Percentiles rank a stretch among this genome's conserved stretches.
Evolutionary conservation across 2,113 vertebrate species (phyloP).

Genomic region (Jaculus jaculus): DNA sequence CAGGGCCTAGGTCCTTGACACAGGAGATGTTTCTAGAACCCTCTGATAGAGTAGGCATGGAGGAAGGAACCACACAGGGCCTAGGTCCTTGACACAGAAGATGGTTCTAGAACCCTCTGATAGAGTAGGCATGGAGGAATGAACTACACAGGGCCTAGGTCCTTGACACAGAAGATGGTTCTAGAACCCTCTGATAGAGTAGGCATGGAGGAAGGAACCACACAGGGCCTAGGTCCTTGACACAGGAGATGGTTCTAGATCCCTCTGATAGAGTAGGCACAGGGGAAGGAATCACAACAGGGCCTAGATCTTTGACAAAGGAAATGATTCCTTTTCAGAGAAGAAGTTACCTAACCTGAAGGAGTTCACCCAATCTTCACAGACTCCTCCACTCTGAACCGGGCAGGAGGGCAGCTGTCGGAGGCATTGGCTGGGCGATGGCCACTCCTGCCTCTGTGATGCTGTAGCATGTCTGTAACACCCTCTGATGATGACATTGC

Average conservation of each 20-base stretch:
- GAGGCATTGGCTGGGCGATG: not conserved
- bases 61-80: not conserved
- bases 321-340: not conserved
- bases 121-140: not conserved
- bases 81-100: not conserved
- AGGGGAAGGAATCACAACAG: too few species aligned
- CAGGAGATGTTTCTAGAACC: not conserved
- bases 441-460: conserved; percentile 72
- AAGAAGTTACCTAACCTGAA: not conserved
- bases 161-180: not conserved
- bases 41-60: not conserved
- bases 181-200: not conserved
- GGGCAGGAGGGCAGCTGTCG: not conserved
- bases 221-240: not conserved
- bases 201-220: not conserved
- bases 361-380: not conserved
- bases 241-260: not conserved
- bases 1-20: not conserved
- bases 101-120: not conserved
- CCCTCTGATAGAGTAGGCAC: too few species aligned
- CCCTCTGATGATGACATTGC: not conserved
- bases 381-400: not conserved
- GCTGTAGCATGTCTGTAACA: conserved; percentile 17
- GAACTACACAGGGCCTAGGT: not conserved
- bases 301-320: not conserved